Conservation (phyloP, 2,797 vertebrate genomes). For the Malurus leucopterus region DNA sequence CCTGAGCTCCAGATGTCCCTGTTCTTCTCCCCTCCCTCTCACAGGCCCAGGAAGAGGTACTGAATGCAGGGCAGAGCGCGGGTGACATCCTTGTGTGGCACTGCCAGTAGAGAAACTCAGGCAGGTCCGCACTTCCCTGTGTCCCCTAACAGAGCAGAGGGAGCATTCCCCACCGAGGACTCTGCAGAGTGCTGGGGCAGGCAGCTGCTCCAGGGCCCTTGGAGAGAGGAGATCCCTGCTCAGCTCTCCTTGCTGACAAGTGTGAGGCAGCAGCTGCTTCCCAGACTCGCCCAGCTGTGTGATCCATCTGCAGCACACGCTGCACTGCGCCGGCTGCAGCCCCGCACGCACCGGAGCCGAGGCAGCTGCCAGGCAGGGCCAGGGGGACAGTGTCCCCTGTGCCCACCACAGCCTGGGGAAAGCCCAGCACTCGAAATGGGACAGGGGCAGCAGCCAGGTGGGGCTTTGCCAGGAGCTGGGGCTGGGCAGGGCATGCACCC, state of each 20-base stretch:
- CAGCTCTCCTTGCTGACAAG: background rate
- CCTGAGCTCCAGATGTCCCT: rapidly evolving
- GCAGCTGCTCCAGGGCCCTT: rapidly evolving
- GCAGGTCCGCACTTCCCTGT: rapidly evolving
- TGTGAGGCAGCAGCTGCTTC: background rate
- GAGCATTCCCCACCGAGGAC: rapidly evolving
- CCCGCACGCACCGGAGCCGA: rapidly evolving
- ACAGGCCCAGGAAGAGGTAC: background rate
- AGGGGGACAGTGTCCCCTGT: too few relatives aligned
- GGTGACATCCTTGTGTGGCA: background rate
- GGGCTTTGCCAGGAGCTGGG: background rate
- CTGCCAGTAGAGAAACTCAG: background rate
- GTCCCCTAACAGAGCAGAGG: rapidly evolving
- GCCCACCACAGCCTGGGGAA: background rate
- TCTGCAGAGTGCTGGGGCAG: background rate
- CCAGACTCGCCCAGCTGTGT: conserved; percentile 23
- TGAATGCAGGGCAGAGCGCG: background rate
- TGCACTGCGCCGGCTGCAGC: background rate
- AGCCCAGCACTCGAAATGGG: background rate
- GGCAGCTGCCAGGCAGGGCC: background rate
- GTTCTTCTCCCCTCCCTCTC: background rate
- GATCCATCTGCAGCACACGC: background rate
- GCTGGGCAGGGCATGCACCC: background rate
- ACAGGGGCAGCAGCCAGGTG: background rate
- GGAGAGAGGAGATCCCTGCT: background rate